Evolutionary conservation across 2,113 vertebrate species (phyloP).

Genomic region (Notarius quadriscutis): DNA sequence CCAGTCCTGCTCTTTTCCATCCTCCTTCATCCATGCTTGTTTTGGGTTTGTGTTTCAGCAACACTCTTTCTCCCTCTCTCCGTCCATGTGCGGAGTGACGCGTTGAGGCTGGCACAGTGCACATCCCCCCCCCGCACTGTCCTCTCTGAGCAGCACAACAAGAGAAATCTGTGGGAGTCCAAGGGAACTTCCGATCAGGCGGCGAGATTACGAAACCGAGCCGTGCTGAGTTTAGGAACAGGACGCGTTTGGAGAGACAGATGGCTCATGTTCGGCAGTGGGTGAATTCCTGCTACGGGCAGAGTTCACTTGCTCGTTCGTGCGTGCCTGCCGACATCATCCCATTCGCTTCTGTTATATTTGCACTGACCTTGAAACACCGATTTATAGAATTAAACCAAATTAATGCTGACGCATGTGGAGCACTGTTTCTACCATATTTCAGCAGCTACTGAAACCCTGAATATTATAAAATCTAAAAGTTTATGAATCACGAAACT

Average conservation of each 20-base stretch:
- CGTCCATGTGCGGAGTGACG: constrained; percentile 22
- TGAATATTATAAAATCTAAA: not conserved
- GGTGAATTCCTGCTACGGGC: constrained; percentile 14
- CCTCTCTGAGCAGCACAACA: not conserved
- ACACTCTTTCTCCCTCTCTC: constrained; percentile 27
- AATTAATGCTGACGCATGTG: constrained; percentile 31
- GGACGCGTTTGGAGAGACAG: not conserved
- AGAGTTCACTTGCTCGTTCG: not conserved
- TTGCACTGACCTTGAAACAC: constrained; percentile 41
- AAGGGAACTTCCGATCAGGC: constrained; percentile 13
- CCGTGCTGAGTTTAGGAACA: not conserved
- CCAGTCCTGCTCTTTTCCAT: constrained; percentile 25
- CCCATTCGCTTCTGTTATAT: constrained; percentile 54
- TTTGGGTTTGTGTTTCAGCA: not conserved
- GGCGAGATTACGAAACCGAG: not conserved
- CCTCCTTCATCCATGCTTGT: constrained; percentile 12
- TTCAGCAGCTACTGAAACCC: not conserved
- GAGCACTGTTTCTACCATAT: not conserved
- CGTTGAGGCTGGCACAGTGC: constrained; percentile 44
- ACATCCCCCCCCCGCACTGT: not conserved
- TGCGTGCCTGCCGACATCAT: not conserved
- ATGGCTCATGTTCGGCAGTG: not conserved
- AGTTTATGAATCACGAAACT: no score
- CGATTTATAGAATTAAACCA: constrained; percentile 24
- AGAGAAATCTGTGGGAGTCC: not conserved